These are phyloP conservation scores for Perccottus glenii DNA, from an alignment of 2,113 vertebrate genomes.

Conservation along the genomic window DNA sequence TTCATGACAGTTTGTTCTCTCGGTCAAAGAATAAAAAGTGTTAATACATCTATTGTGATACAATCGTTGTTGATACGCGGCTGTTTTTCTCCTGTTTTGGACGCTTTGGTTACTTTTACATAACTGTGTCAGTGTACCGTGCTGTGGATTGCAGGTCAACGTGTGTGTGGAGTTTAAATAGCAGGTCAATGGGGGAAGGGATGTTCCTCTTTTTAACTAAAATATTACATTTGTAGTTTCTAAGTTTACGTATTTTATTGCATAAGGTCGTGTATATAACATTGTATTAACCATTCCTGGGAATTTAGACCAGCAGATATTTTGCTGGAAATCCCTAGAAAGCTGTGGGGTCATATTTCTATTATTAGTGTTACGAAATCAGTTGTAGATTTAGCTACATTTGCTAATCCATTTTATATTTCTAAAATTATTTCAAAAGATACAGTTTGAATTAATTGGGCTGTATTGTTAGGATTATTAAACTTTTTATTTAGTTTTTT, in stretches of 20 bases:
- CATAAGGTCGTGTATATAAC: not conserved
- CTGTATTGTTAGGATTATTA: too few relatives aligned
- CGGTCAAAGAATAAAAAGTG: not conserved
- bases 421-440: too few relatives aligned
- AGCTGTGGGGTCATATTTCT: not conserved
- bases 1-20: fast-evolving
- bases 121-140: conserved; percentile 82
- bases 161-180: conserved; percentile 66
- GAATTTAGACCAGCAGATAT: not conserved
- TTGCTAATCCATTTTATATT: too few relatives aligned
- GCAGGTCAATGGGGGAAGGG: conserved; percentile 67
- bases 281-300: not conserved
- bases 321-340: not conserved
- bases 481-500: too few relatives aligned
- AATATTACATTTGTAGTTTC: not conserved
- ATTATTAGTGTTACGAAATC: not conserved
- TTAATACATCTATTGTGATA: not conserved
- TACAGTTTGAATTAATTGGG: too few relatives aligned
- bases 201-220: not conserved
- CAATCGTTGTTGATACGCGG: fast-evolving
- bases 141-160: conserved; percentile 78
- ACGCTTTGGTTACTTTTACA: conserved; percentile 62
- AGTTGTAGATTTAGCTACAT: too few relatives aligned
- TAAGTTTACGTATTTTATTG: not conserved
- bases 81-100: not conserved